A percentile compares a stretch with the other conserved stretches of the same genome.
Evolutionary conservation across 2,888 invertebrate genomes (phyloP).

Genomic region (Orchestes rusci): DNA sequence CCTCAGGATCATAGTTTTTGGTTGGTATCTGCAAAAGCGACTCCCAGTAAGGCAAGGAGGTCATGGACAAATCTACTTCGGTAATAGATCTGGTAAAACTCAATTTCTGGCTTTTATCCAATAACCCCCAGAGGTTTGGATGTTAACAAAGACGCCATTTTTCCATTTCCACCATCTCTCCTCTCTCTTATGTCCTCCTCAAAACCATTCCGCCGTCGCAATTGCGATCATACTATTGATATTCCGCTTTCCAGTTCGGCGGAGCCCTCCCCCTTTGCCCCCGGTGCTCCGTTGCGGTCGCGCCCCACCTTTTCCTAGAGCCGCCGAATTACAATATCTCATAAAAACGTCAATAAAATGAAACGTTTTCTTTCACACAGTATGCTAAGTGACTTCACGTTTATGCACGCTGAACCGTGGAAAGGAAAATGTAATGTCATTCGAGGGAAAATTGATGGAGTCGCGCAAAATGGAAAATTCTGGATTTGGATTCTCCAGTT

Average conservation of each 20-base stretch:
- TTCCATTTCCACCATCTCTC: neutral
- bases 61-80: too few species aligned
- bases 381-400: conserved; percentile 13
- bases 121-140: too few species aligned
- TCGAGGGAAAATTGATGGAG: too few species aligned
- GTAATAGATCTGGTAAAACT: too few species aligned
- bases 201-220: conserved; percentile 27
- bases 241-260: conserved; percentile 44
- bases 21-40: too few species aligned
- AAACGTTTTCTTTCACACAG: conserved; percentile 21
- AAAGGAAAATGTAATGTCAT: neutral
- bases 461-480: too few species aligned
- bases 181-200: conserved; percentile 8
- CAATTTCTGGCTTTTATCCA: too few species aligned
- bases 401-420: neutral
- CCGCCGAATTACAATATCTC: conserved; percentile 34
- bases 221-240: conserved; percentile 46
- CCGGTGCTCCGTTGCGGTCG: conserved; percentile 11
- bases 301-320: conserved; percentile 12
- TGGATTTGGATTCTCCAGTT: too few species aligned
- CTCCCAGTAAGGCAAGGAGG: too few species aligned
- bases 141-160: too few species aligned
- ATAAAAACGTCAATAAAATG: conserved; percentile 33
- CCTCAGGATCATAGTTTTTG: too few species aligned
- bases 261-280: conserved; percentile 25